Evolutionary conservation across 1,140 invertebrate genomes (phyloP), one percentile per base, ranked within the genome.

Genomic region (Olivierus martensii): DNA sequence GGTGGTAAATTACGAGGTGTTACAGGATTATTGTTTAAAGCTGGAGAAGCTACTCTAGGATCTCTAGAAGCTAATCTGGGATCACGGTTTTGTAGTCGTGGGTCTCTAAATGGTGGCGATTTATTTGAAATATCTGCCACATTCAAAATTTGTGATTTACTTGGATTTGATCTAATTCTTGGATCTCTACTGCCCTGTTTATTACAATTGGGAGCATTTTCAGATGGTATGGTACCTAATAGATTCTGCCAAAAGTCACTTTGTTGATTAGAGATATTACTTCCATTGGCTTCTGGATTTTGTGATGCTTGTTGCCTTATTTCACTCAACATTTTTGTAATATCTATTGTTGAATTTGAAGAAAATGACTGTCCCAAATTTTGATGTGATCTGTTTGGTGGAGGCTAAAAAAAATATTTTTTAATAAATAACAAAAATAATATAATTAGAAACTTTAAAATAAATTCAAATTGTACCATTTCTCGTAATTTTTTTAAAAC

Each of bases 401-500:
- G 39, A 15, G 39, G 39, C 39, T 41, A 11, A 15, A 41, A 41
- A 41, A 41, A 41, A 38, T 38, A 38, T 10, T 10, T 38, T 38
- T 38, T 38, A 38, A 38, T 38, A n/a, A n/a, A 41, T n/a, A n/a
- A 19, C 6, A 14, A 18, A 4, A 46, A 18, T 18, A 17, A 19
- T 46, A 10, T 19, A 17, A 21, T 4, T 14, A n/a, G 1, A 17
- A 18, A 17, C 3, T 9, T 46, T 18, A 4, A 1, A n/a, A 7
- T 14, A 46, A 19, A 14, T 18, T 22, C 12, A 46, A 21, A 19
- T 28, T 41, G 43, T 43, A 61, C 56, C 35, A 42, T 42, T 57
- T 63, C 50, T 34, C 58, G 43, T 44, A 67, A 51, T 38, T 65
- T 67, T 35, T 63, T 65, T 2, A 67, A 53, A 3, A 67, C 61